Conservation (phyloP, 2,888 invertebrate genomes). For the Diarsia brunnea region DNA sequence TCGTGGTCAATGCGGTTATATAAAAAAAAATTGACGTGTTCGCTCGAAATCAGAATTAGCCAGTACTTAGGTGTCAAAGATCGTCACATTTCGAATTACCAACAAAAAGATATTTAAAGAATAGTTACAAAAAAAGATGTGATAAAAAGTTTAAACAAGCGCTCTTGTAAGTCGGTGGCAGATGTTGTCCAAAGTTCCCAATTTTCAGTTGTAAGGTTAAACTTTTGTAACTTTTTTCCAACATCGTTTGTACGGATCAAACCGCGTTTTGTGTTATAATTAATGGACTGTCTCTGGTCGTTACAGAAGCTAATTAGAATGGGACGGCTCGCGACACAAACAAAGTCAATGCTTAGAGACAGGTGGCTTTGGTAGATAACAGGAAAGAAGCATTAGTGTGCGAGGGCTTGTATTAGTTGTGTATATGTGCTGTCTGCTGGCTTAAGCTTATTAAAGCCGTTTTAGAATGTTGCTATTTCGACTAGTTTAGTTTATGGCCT, state of each 20-base stretch:
- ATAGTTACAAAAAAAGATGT: conserved; percentile 53
- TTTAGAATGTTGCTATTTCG: conserved; percentile 1
- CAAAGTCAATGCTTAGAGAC: conserved; percentile 80
- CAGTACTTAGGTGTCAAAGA: not conserved
- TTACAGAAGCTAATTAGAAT: conserved; percentile 84
- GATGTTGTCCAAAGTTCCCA: conserved; percentile 73
- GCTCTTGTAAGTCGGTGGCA: conserved; percentile 71
- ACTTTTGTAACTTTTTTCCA: conserved; percentile 73
- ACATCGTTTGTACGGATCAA: conserved; percentile 77
- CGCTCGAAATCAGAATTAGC: not conserved
- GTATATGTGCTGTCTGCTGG: conserved; percentile 16
- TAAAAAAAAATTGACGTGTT: conserved; percentile 18
- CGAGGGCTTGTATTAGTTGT: conserved; percentile 48
- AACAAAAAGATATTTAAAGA: conserved; percentile 34
- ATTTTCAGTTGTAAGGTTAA: conserved; percentile 67
- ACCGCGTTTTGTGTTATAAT: conserved; percentile 82
- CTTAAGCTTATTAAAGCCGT: conserved; percentile 8
- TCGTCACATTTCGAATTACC: not conserved
- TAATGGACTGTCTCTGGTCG: conserved; percentile 83
- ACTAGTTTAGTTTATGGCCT: not conserved
- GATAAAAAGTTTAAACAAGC: conserved; percentile 71
- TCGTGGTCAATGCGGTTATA: conserved; percentile 31
- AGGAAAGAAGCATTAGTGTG: conserved; percentile 57
- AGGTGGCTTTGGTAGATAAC: conserved; percentile 78
- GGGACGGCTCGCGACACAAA: conserved; percentile 73